A percentile compares a stretch with the other conserved stretches of the same genome.
Conservation (phyloP, 2,888 invertebrate genomes). For the Portevinia maculata region DNA sequence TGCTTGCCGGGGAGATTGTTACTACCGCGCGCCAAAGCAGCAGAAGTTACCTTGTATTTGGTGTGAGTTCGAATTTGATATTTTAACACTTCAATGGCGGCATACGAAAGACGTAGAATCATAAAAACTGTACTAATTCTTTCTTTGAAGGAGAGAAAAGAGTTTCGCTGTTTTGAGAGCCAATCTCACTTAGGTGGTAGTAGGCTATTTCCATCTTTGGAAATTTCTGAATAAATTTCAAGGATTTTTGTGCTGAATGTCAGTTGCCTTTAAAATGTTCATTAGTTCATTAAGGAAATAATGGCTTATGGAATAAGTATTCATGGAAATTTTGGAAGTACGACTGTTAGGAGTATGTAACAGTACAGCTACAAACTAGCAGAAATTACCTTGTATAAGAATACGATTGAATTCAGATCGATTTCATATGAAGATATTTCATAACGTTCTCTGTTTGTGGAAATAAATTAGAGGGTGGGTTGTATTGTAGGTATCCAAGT, state of each 20-base stretch:
- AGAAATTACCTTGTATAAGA: too few species aligned
- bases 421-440: too few species aligned
- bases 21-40: background rate
- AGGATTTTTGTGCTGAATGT: slow-evolving; percentile 38
- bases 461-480: too few species aligned
- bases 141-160: slow-evolving; percentile 9
- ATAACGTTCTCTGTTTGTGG: too few species aligned
- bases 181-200: slow-evolving; percentile 20
- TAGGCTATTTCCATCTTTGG: slow-evolving; percentile 47
- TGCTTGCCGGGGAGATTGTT: slow-evolving; percentile 1
- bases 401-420: too few species aligned
- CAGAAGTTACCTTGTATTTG: slow-evolving; percentile 39
- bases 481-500: too few species aligned
- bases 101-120: slow-evolving; percentile 7
- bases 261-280: slow-evolving; percentile 34
- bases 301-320: background rate
- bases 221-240: slow-evolving; percentile 51
- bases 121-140: slow-evolving; percentile 50
- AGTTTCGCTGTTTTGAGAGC: slow-evolving; percentile 21
- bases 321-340: background rate
- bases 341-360: background rate
- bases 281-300: background rate
- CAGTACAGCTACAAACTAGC: too few species aligned
- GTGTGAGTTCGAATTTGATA: slow-evolving; percentile 57
- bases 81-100: slow-evolving; percentile 71